Base-by-base conservation (phyloP, 2,797 vertebrate species). In the Nasua narica region DNA sequence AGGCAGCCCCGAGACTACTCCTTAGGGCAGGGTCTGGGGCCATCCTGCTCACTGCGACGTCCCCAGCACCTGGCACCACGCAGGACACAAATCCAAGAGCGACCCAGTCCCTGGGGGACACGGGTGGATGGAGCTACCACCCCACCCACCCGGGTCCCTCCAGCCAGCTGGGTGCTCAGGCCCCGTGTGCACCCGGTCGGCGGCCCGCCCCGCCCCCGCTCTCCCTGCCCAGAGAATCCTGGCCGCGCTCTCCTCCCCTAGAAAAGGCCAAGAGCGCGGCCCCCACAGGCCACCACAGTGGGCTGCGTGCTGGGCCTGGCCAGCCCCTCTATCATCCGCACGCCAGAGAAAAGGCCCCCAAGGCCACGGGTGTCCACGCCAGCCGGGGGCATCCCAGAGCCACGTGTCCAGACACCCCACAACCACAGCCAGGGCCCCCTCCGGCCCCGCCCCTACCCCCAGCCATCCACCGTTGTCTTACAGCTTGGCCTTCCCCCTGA, bases 21-120 rank as follows among this genome's bases (percentile, higher is more conserved):
- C 35, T 8, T 4, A 15, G 48, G 16, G 29, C 52, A 21, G 23
- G 32, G 43, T 12, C 15, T 37, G 14, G 0, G 15, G 11, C 21
- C 5, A 13, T 23, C 23, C 58, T n/a, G 29, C 25, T 43, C 60
- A 9, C 4, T 0, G 0, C 14, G 5, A 4, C n/a, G 50, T 40
- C 35, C 69, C 70, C 15, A n/a, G 54, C 27, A 65, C 19, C 50
- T 10, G 5, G 32, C 54, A 40, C 32, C 50, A 13, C 2, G 15
- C 54, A 1, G 7, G 35, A 27, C 35, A 35, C 35, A 74, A 60
- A 48, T n/a, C 21, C n/a, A 56, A 87, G 21, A 25, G 52, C 2
- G 50, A 90, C 5, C 65, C 37, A 40, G 48, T n/a, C 48, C 27
- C 35, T 0, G 21, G 11, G 18, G 19, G 7, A 62, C 13, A 25